Conservation (phyloP, 2,888 invertebrate species). For the Lithophane semibrunnea region DNA sequence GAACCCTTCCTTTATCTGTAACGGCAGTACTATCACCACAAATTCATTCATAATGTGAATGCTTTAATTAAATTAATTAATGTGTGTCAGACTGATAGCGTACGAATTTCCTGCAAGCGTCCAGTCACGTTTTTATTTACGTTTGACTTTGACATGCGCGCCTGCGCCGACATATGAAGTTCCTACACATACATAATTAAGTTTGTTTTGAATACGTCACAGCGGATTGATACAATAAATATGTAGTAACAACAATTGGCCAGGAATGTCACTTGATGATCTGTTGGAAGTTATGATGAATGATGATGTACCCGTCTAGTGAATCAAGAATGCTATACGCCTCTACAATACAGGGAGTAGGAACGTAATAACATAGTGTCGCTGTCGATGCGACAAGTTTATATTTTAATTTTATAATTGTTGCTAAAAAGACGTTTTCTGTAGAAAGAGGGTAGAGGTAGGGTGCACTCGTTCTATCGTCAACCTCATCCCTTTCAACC, state of each 20-base stretch:
- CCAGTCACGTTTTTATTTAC: slow-evolving; percentile 58
- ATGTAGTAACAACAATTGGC: slow-evolving; percentile 31
- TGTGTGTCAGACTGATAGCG: slow-evolving; percentile 47
- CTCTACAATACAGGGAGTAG: not conserved
- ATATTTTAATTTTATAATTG: not conserved
- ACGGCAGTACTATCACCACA: slow-evolving; percentile 21
- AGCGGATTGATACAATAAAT: slow-evolving; percentile 29
- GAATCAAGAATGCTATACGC: slow-evolving; percentile 20
- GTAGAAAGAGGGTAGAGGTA: not conserved
- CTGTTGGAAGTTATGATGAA: slow-evolving; percentile 47
- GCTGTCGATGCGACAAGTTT: too few relatives aligned
- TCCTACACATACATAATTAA: slow-evolving; percentile 7
- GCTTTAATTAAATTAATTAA: slow-evolving; percentile 52
- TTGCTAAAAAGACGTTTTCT: not conserved
- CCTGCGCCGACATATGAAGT: slow-evolving; percentile 19
- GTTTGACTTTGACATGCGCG: slow-evolving; percentile 34
- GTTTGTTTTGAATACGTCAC: slow-evolving; percentile 55
- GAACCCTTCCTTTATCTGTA: slow-evolving; percentile 35
- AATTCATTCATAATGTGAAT: slow-evolving; percentile 54
- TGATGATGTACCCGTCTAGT: slow-evolving; percentile 34
- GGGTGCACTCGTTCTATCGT: too few relatives aligned
- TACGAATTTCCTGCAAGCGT: slow-evolving; percentile 38
- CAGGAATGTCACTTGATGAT: slow-evolving; percentile 41
- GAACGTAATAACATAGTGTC: not conserved
- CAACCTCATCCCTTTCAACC: not conserved